Evolutionary conservation across 2,888 invertebrate species (phyloP), one percentile per base, ranked within the genome.

Genomic region (Pheosia gnoma): DNA sequence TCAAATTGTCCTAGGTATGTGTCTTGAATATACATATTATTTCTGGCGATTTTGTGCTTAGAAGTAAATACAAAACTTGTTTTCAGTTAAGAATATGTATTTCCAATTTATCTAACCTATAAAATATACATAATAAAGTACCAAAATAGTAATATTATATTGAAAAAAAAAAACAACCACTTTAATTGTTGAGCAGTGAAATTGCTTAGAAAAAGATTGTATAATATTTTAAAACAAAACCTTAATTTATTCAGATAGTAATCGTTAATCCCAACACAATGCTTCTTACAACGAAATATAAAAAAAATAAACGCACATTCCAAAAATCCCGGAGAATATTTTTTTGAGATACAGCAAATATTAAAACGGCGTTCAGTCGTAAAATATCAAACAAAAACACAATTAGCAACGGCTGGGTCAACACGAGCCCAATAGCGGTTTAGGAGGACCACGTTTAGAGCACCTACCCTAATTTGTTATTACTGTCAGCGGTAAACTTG

Each of bases 331-430:
- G 47, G 11, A 11, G 45, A 4, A 43, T 43, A 25, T 49, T n/a
- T n/a, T 51, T 25, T 13, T 25, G 7, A 13, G 25, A 51, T 25
- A 25, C 8, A 3, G 51, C 25, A 74, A 78, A 82, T 80, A 79
- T 76, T 74, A 75, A 76, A 80, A 70, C 75, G 75, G 82, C 79
- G 82, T 83, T 83, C 74, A 76, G 67, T 75, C 77, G 71, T 89
- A 84, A 88, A 90, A 86, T 84, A 87, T 80, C 88, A 89, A 91
- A 90, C 90, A 91, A 91, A 90, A 91, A 88, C 86, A 87, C 84
- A 90, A 90, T 89, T 91, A 89, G 83, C 80, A 75, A 68, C 72
- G 77, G 77, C 65, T 72, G 74, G 70, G 74, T 59, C 65, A 70
- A 87, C 88, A 86, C 78, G 78, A 76, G 79, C 69, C 90, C 86